These are phyloP conservation scores for Timandra comae DNA, from an alignment of 2,888 invertebrate genomes.

Conservation along the genomic window DNA sequence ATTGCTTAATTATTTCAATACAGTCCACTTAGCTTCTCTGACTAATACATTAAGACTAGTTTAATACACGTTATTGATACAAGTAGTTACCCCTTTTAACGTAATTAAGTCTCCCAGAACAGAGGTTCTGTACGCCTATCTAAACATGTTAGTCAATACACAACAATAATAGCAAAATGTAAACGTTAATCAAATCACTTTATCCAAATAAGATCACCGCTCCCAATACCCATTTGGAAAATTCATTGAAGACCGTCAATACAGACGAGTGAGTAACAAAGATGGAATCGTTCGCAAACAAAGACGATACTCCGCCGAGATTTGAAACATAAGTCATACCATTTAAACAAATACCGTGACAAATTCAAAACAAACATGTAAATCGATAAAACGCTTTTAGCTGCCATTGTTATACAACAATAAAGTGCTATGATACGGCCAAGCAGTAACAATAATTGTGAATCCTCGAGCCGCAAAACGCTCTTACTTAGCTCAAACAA, in stretches of 20 bases:
- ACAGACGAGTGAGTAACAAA: constrained; percentile 7
- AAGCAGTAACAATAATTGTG: constrained; percentile 64
- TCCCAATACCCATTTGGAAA: constrained; percentile 9
- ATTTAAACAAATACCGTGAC: too few species aligned
- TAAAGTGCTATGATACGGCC: constrained; percentile 52
- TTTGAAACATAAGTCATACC: constrained; percentile 10
- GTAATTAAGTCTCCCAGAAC: constrained; percentile 1
- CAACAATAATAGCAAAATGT: constrained; percentile 8
- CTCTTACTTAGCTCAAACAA: constrained; percentile 67
- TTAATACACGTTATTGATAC: constrained; percentile 1
- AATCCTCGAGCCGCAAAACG: constrained; percentile 56
- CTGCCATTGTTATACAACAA: constrained; percentile 51
- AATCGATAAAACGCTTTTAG: constrained; percentile 37
- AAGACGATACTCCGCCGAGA: too few species aligned
- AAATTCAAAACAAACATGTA: constrained; percentile 1
- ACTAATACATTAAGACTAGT: constrained; percentile 1
- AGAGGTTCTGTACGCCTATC: constrained; percentile 1
- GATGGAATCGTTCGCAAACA: constrained; percentile 11
- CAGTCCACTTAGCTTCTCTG: too few species aligned
- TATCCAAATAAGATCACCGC: constrained; percentile 6
- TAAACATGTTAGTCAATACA: constrained; percentile 4
- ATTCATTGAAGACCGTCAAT: constrained; percentile 10
- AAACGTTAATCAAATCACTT: constrained; percentile 9
- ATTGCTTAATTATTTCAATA: too few species aligned
- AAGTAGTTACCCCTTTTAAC: constrained; percentile 4